Conservation (phyloP, 2,797 vertebrate genomes). For the Eulemur rubriventer region DNA sequence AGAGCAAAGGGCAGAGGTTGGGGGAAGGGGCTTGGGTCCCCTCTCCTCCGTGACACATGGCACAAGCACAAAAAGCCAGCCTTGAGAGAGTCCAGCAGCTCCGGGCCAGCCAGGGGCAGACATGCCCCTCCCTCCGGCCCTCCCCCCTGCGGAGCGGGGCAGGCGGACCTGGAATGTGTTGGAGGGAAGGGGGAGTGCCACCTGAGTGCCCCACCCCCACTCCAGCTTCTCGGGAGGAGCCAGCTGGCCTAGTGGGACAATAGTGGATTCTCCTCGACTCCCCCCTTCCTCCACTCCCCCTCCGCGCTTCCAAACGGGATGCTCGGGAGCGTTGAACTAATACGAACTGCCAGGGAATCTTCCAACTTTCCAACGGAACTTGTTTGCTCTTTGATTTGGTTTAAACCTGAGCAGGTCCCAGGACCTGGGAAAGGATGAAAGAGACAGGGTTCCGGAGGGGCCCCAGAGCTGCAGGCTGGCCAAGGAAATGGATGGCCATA, state of each 20-base stretch:
- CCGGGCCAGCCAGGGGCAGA: not conserved
- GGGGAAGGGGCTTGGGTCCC: slow-evolving; percentile 16
- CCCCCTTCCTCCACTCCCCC: not conserved
- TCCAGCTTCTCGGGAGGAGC: not conserved
- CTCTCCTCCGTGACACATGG: slow-evolving; percentile 56
- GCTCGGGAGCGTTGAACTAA: slow-evolving; percentile 37
- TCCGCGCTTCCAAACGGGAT: not conserved
- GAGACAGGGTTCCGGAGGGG: not conserved
- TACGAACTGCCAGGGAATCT: slow-evolving; percentile 55
- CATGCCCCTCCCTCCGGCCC: slow-evolving; percentile 1
- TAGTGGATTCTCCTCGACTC: not conserved
- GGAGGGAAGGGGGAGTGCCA: slow-evolving; percentile 18
- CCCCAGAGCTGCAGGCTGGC: not conserved
- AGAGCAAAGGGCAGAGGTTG: not conserved
- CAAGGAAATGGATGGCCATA: not conserved
- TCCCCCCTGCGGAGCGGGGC: not conserved
- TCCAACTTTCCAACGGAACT: slow-evolving; percentile 70
- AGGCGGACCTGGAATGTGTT: slow-evolving; percentile 33
- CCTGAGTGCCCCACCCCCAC: slow-evolving; percentile 33
- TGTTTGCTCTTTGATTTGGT: slow-evolving; percentile 74
- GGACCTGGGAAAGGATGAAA: slow-evolving; percentile 42
- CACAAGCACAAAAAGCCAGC: slow-evolving; percentile 85
- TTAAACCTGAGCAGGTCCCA: slow-evolving; percentile 45
- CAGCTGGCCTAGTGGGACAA: slow-evolving; percentile 40
- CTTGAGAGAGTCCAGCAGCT: not conserved